A percentile compares a stretch with the other conserved stretches of the same genome.
These are phyloP conservation scores for Amazona ochrocephala DNA, from an alignment of 2,797 vertebrate species.

Conservation along the genomic window DNA sequence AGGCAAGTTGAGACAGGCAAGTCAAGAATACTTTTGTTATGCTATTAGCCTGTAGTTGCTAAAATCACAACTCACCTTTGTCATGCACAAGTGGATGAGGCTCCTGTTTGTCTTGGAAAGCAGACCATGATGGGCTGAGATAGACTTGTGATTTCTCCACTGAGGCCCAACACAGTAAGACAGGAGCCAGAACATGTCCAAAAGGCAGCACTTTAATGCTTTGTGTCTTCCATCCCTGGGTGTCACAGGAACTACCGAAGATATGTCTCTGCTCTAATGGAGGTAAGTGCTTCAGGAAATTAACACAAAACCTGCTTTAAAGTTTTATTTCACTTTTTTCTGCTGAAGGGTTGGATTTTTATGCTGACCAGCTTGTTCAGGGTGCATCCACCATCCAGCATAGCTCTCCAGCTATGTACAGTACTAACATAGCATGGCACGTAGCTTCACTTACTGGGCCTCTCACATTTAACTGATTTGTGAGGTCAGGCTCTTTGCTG, in stretches of 20 bases:
- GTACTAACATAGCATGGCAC: neutral
- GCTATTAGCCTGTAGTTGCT: slow-evolving; percentile 20
- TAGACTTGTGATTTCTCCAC: neutral
- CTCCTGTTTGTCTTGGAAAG: slow-evolving; percentile 57
- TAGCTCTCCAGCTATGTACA: neutral
- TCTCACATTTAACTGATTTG: neutral
- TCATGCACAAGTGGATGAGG: neutral
- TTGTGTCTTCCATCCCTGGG: neutral
- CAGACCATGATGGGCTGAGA: neutral
- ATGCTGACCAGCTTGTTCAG: neutral
- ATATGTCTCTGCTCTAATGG: slow-evolving; percentile 59
- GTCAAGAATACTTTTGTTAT: neutral
- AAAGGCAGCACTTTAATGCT: neutral
- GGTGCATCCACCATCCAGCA: neutral
- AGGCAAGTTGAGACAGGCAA: neutral
- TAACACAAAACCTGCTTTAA: slow-evolving; percentile 44
- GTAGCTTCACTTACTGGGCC: neutral
- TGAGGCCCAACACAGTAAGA: neutral
- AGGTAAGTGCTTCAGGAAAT: slow-evolving; percentile 61
- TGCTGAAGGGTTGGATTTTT: neutral
- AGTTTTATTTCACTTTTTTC: slow-evolving; percentile 29
- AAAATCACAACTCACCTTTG: slow-evolving; percentile 45
- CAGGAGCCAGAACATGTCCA: slow-evolving; percentile 24
- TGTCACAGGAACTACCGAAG: slow-evolving; percentile 10
- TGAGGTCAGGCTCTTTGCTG: neutral